A percentile compares a stretch with the other conserved stretches of the same genome.
phyloP scores from a whole-genome alignment of 2,113 vertebrate genomes.

The Microtus oregoni region DNA sequence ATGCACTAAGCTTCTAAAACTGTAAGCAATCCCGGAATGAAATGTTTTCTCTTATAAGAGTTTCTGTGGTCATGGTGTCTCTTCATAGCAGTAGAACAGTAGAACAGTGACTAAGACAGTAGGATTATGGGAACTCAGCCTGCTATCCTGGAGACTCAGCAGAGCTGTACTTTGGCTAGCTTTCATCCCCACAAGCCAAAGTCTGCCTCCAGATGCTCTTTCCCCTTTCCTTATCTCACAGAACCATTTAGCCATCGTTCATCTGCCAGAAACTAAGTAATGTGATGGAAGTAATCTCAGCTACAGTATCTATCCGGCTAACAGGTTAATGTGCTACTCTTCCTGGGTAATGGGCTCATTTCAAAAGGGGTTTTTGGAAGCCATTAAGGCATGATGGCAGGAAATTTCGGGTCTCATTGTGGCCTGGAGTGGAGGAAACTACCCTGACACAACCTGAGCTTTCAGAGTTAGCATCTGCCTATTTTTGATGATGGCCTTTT shows the following conservation, averaged over 20 bases:
- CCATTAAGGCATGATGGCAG: slow-evolving; percentile 70
- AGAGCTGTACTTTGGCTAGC: not conserved
- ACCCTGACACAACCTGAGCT: not conserved
- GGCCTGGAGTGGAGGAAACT: slow-evolving; percentile 46
- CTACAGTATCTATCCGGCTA: slow-evolving; percentile 62
- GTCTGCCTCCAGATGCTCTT: not conserved
- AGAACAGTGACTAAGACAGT: not conserved
- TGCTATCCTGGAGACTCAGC: not conserved
- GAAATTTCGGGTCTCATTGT: slow-evolving; percentile 65
- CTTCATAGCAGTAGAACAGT: not conserved
- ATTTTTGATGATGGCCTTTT: slow-evolving; percentile 34
- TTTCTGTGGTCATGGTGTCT: not conserved
- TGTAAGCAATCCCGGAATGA: not conserved
- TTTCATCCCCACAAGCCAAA: not conserved
- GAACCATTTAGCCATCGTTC: slow-evolving; percentile 31
- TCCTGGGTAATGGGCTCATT: slow-evolving; percentile 74
- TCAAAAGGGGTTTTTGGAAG: slow-evolving; percentile 77
- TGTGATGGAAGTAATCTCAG: slow-evolving; percentile 64
- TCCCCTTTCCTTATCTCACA: not conserved
- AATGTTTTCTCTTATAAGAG: not conserved
- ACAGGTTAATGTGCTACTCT: slow-evolving; percentile 71
- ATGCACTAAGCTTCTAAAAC: not conserved
- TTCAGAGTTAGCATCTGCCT: slow-evolving; percentile 36
- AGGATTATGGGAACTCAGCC: not conserved
- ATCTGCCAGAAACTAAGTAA: slow-evolving; percentile 63